phyloP scores from a whole-genome alignment of 2,113 vertebrate genomes.

The Phyllopteryx taeniolatus region DNA sequence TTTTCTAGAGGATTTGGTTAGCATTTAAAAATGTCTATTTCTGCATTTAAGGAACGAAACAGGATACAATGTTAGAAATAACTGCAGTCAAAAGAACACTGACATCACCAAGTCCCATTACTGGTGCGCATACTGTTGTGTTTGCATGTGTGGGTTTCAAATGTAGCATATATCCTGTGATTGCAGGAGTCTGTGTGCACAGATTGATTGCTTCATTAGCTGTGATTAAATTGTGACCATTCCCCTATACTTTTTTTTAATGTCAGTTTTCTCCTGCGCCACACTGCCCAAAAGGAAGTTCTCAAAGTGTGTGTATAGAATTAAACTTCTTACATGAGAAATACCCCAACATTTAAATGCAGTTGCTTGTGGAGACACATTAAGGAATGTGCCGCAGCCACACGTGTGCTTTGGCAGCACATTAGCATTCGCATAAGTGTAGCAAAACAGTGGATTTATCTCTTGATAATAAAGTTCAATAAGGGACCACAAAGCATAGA shows the following conservation, averaged over 20 bases:
- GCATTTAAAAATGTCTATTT: neutral
- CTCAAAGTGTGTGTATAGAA: neutral
- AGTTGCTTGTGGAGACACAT: constrained; percentile 46
- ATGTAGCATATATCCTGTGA: constrained; percentile 19
- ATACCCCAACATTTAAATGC: constrained; percentile 13
- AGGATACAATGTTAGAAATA: neutral
- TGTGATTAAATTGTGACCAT: constrained; percentile 44
- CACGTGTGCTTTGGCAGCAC: constrained; percentile 61
- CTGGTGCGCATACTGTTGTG: neutral
- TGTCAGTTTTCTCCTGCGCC: constrained; percentile 20
- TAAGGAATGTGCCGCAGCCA: constrained; percentile 50
- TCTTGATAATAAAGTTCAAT: constrained; percentile 62
- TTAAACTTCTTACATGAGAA: neutral
- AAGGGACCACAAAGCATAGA: constrained; percentile 35
- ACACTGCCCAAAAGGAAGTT: constrained; percentile 2
- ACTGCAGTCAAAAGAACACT: neutral
- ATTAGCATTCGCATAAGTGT: constrained; percentile 26
- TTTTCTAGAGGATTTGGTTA: neutral
- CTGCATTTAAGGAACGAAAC: neutral
- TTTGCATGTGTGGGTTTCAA: neutral
- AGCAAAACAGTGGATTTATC: constrained; percentile 65
- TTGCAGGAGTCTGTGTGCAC: constrained; percentile 25
- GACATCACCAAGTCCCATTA: neutral
- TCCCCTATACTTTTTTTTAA: constrained; percentile 18
- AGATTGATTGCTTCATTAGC: constrained; percentile 28